phyloP scores from a whole-genome alignment of 92 coral and sea anemone species.

The Palythoa caribaeorum region DNA sequence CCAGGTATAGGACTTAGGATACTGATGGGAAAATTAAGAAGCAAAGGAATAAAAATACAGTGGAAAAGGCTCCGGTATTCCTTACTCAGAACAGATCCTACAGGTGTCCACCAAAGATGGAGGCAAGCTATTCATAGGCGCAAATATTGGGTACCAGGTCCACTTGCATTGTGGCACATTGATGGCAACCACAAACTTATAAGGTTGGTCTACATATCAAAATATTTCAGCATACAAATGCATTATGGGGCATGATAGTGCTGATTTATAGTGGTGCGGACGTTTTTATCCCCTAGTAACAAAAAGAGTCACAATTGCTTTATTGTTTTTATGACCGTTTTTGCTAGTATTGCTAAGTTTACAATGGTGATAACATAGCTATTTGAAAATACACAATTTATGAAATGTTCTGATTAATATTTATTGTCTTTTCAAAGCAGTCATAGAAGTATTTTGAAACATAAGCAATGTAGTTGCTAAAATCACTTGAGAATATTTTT shows the following conservation, averaged over 20 bases:
- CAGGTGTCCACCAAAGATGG: conserved; percentile 65
- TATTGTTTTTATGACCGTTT: background rate
- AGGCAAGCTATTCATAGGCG: conserved; percentile 58
- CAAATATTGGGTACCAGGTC: conserved; percentile 58
- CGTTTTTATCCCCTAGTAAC: background rate
- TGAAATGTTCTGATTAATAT: no score
- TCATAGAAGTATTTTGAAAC: background rate
- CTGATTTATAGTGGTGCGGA: background rate
- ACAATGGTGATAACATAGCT: background rate
- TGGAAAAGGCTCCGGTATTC: conserved; percentile 57
- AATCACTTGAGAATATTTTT: background rate
- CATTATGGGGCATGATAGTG: background rate
- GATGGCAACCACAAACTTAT: background rate
- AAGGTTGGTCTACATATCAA: conserved; percentile 47
- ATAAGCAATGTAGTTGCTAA: background rate
- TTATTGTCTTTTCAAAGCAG: background rate
- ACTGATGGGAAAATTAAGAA: conserved; percentile 59
- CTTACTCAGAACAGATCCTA: conserved; percentile 55
- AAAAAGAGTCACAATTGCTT: background rate
- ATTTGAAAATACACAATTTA: no score
- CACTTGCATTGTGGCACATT: conserved; percentile 38
- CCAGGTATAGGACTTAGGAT: conserved; percentile 53
- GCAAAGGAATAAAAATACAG: conserved; percentile 54
- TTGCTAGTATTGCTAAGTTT: background rate
- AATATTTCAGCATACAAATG: background rate